Base-by-base conservation (phyloP, 2,113 vertebrate genomes). In the Numenius arquata region DNA sequence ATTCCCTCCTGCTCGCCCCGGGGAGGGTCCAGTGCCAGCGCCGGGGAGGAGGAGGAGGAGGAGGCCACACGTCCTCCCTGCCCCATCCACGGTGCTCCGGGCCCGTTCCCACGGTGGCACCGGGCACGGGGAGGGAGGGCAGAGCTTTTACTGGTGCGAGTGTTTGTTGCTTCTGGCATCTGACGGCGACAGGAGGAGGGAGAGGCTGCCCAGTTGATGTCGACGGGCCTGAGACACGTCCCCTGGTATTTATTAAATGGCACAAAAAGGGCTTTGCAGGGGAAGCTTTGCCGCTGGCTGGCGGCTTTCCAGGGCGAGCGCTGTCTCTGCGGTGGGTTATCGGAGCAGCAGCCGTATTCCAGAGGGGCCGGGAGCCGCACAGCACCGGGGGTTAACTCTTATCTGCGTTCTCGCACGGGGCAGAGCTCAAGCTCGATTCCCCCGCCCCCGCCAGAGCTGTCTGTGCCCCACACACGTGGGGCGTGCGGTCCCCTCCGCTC, bases 81-180 rank as follows among this genome's bases (percentile, higher is more conserved):
- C 36, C n/a, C 2, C 0, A 2, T 36, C n/a, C 29, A 1, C 6
- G 5, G 8, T 3, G 63, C 36, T 3, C 58, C 50, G 2, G 23
- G 32, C 41, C 27, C 5, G 0, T 53, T 70, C 75, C 81, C 70
- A 52, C 3, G 3, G n/a, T 29, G 61, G 32, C 61, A 5, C 80
- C 11, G n/a, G 36, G 48, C 45, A 36, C 15, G 3, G 53, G 26
- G 65, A 53, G 27, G 59, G 61, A 40, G 52, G 43, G 65, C 66
- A 48, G 74, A 52, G 52, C 59, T 50, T 50, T 20, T 23, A 1
- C 72, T 34, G 65, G 50, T 18, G 52, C 3, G 0, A 43, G 56
- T 4, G 1, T 48, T 85, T 73, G 55, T 56, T 36, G n/a, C 67
- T 68, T 77, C 75, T 68, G 52, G 70, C 71, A 27, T 78, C 59